A percentile compares a stretch with the other conserved stretches of the same genome.
These are phyloP conservation scores for Gobiocypris rarus DNA, from an alignment of 2,113 vertebrate species.

Conservation along the genomic window DNA sequence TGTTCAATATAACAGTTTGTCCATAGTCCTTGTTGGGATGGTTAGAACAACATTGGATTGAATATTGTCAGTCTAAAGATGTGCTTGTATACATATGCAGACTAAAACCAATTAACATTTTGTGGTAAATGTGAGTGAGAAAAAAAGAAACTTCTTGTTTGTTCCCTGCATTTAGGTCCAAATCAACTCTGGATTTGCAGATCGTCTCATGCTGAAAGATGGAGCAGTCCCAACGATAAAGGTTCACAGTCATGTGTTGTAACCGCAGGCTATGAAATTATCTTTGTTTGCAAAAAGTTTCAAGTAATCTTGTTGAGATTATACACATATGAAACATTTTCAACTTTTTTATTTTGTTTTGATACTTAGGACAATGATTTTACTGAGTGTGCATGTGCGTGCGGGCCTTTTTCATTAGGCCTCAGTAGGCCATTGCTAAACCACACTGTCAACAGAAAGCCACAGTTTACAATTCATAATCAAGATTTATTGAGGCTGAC, in stretches of 20 bases:
- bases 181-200: too few species aligned
- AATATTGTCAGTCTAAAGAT: background rate
- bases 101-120: background rate
- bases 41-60: background rate
- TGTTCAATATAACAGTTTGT: background rate
- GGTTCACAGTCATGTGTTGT: too few species aligned
- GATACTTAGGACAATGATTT: background rate
- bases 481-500: constrained; percentile 66
- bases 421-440: constrained; percentile 17
- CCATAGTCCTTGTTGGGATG: background rate
- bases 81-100: background rate
- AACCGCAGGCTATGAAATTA: too few species aligned
- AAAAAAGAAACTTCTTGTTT: too few species aligned
- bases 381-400: background rate
- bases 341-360: background rate
- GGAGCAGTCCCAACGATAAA: too few species aligned
- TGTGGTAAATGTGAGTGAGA: background rate
- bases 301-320: too few species aligned
- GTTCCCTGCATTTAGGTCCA: too few species aligned
- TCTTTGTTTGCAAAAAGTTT: too few species aligned
- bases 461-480: constrained; percentile 64
- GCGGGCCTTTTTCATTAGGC: constrained; percentile 18
- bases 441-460: constrained; percentile 42
- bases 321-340: too few species aligned
- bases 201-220: too few species aligned